A percentile compares a stretch with the other conserved stretches of the same genome.
These are phyloP conservation scores for Diploptera punctata DNA, from an alignment of 2,888 invertebrate species.

Conservation along the genomic window DNA sequence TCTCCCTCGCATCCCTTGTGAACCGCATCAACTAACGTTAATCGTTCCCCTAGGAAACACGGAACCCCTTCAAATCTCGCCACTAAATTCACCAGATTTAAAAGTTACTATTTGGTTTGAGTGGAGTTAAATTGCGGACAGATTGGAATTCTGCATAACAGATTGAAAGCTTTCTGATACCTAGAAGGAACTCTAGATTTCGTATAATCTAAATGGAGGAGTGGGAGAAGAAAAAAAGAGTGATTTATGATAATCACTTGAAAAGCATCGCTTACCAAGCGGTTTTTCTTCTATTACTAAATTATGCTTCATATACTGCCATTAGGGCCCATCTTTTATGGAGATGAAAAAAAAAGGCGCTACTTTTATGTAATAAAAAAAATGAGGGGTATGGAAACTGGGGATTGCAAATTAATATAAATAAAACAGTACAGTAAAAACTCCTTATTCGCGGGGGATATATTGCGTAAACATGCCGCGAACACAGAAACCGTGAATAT, in stretches of 20 bases:
- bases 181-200: not conserved
- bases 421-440: no score
- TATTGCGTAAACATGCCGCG: no score
- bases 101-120: not conserved
- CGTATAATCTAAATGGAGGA: not conserved
- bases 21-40: not conserved
- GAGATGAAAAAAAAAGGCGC: no score
- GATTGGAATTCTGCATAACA: not conserved
- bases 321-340: not conserved
- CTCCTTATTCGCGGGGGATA: no score
- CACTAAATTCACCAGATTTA: conserved; percentile 11
- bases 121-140: not conserved
- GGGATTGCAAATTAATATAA: no score
- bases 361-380: no score
- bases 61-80: not conserved
- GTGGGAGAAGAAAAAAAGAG: not conserved
- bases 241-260: conserved; percentile 1
- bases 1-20: not conserved
- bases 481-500: no score
- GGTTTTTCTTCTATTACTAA: not conserved
- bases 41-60: not conserved
- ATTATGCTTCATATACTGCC: not conserved
- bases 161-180: not conserved
- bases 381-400: no score
- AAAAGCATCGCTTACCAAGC: not conserved